phyloP scores from a whole-genome alignment of 2,113 vertebrate species.

The Psephotus haematonotus region DNA sequence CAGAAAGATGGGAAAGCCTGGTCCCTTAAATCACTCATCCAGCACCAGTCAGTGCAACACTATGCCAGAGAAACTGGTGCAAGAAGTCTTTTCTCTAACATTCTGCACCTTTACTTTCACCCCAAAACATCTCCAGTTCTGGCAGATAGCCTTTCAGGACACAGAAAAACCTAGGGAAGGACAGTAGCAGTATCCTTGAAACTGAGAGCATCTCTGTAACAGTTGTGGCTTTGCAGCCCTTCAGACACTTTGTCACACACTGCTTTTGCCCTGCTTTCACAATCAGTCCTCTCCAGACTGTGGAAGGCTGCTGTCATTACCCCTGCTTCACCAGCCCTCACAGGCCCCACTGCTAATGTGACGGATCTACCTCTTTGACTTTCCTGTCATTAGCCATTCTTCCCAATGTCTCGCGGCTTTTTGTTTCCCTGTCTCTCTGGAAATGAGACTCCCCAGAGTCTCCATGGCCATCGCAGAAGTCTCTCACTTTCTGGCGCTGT shows the following conservation, averaged over 20 bases:
- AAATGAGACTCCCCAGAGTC: neutral
- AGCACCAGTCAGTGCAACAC: neutral
- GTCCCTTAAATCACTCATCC: neutral
- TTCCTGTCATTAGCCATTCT: neutral
- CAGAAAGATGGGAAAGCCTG: neutral
- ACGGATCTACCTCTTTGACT: neutral
- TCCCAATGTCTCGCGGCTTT: neutral
- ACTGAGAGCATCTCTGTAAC: neutral
- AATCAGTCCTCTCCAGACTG: neutral
- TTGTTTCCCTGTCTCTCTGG: neutral
- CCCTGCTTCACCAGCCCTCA: neutral
- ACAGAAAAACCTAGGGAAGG: neutral
- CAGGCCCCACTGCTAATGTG: neutral
- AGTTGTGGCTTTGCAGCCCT: neutral
- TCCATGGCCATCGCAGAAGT: neutral
- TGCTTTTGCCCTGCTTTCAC: neutral
- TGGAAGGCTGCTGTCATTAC: neutral
- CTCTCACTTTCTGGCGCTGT: neutral
- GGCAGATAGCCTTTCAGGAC: neutral
- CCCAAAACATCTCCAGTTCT: too few species aligned
- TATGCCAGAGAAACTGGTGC: neutral
- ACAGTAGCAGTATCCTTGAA: rapidly evolving
- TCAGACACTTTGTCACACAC: rapidly evolving
- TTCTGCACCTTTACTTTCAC: neutral
- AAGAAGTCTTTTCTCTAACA: neutral